Evolutionary conservation across 2,113 vertebrate genomes (phyloP), one percentile per base, ranked within the genome.

Genomic region (Astur gentilis): DNA sequence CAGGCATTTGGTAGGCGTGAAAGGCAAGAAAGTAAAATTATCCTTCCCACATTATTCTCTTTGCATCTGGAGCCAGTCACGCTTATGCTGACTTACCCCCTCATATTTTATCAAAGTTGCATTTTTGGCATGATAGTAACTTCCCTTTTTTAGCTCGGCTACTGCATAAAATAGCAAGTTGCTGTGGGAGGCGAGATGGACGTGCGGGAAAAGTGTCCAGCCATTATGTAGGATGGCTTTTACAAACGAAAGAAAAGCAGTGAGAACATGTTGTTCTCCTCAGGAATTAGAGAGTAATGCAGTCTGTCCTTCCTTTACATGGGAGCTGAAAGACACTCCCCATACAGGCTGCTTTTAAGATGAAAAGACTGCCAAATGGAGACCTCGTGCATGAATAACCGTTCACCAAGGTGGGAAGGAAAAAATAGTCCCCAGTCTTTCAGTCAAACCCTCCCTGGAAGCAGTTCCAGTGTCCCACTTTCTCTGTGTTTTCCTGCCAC

Each of bases 61-160:
- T 80, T 32, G n/a, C 67, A 87, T 66, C 50, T 55, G 2, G 4
- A 93, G 80, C 49, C 81, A 71, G 91, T 76, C 84, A 83, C 25
- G 4, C 54, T 87, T 60, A 62, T 12, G 10, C 6, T 21, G 60
- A 16, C 61, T 92, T 85, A 66, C 67, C 85, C 82, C 50, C 83
- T 92, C 61, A 2, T 34, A 17, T 94, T 96, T 95, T 96, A 97
- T 96, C 95, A 34, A 79, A 91, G 78, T 45, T 70, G 45, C 42
- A 50, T 88, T 97, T 95, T 95, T 83, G 90, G 91, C 90, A 49
- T 18, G 69, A 78, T 65, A 77, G 60, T 29, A 79, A 79, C 73
- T 31, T 97, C 92, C 69, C 89, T 66, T 85, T 82, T 96, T 95
- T 95, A 93, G 93, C 82, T 80, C 73, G 78, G 36, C 90, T 64